These are phyloP conservation scores for Fulmarus glacialis DNA, from an alignment of 2,113 vertebrate species.

Conservation along the genomic window DNA sequence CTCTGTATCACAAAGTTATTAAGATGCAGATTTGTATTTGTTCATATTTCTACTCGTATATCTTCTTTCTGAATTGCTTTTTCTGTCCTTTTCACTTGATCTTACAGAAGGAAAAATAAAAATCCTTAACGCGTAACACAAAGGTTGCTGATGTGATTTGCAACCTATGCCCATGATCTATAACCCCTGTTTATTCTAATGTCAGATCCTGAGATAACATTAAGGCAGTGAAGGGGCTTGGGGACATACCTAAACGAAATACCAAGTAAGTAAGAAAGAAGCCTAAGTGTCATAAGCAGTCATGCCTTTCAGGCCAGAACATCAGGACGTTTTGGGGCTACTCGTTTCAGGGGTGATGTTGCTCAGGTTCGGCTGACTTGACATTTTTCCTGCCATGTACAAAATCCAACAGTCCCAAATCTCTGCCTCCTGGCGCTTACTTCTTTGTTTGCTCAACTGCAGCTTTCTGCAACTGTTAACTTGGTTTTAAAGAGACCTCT, in stretches of 20 bases:
- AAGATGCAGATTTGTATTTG: constrained; percentile 54
- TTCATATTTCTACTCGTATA: not conserved
- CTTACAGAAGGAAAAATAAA: not conserved
- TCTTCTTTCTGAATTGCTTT: not conserved
- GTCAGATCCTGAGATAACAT: not conserved
- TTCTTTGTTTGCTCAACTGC: not conserved
- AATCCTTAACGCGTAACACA: not conserved
- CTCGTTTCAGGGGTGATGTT: rapidly evolving
- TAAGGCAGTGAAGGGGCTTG: not conserved
- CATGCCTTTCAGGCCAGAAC: not conserved
- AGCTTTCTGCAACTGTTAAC: not conserved
- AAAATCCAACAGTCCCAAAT: not conserved
- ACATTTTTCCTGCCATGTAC: not conserved
- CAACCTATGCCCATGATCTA: not conserved
- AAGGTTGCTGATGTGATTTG: not conserved
- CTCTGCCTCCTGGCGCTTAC: not conserved
- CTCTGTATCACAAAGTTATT: constrained; percentile 21
- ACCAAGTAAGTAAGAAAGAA: not conserved
- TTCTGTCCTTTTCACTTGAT: not conserved
- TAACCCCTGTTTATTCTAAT: not conserved
- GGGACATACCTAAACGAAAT: not conserved
- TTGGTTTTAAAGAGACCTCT: not conserved
- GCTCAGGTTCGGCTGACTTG: not conserved
- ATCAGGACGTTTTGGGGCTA: not conserved
- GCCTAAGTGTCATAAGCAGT: not conserved